Percentiles rank a stretch among this genome's conserved stretches.
phyloP scores from a whole-genome alignment of 2,888 invertebrate genomes.

The Nephrotoma guestfalica region DNA sequence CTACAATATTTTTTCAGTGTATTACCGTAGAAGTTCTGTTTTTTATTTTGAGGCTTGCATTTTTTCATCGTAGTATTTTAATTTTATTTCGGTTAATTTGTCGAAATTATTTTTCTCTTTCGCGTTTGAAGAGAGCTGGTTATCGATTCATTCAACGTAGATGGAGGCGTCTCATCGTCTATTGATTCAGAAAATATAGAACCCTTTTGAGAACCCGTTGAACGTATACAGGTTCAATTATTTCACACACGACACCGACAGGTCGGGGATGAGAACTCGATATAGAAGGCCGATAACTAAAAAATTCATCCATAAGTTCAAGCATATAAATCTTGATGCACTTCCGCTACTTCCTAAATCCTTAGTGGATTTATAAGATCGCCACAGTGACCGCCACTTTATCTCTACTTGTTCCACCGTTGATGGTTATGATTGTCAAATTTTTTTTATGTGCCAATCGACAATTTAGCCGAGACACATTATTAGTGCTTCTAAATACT shows the following conservation, averaged over 20 bases:
- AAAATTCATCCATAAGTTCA: no score
- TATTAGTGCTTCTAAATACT: no score
- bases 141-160: no score
- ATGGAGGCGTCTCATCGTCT: background rate
- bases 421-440: no score
- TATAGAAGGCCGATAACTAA: no score
- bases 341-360: background rate
- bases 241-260: background rate
- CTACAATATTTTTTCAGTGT: background rate
- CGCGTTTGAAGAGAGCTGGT: background rate
- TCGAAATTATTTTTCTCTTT: background rate
- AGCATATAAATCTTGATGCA: background rate
- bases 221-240: background rate
- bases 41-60: background rate
- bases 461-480: no score
- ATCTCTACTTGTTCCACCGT: background rate
- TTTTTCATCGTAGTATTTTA: background rate
- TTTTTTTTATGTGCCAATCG: no score
- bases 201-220: no score
- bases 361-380: background rate
- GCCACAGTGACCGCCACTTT: background rate
- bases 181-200: background rate
- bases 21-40: background rate
- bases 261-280: background rate
- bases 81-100: background rate